Evolutionary conservation across 2,797 vertebrate genomes (phyloP).

Genomic region (Melanotaenia trifasciata): DNA sequence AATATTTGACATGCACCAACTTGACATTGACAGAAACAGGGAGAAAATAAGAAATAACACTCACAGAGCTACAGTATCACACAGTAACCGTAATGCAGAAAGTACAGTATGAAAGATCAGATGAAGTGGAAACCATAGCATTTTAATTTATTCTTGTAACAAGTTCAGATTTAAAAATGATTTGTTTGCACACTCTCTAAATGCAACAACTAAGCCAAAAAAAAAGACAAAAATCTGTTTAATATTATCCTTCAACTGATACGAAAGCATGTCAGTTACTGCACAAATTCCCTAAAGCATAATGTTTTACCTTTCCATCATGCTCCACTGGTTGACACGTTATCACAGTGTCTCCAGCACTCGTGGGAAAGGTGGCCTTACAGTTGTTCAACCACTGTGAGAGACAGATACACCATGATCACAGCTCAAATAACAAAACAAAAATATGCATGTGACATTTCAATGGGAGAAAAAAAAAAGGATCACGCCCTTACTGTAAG

Average conservation of each 20-base stretch:
- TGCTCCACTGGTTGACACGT: conserved; percentile 91
- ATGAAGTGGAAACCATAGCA: conserved; percentile 57
- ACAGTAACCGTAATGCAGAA: conserved; percentile 78
- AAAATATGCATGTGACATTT: conserved; percentile 2
- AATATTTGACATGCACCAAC: conserved; percentile 54
- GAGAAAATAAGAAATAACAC: conserved; percentile 76
- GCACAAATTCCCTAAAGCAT: neutral
- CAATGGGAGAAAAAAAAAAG: neutral
- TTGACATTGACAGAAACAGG: conserved; percentile 50
- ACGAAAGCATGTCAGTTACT: conserved; percentile 4
- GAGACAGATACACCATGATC: conserved; percentile 17
- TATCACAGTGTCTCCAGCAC: conserved; percentile 86
- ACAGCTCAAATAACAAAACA: neutral
- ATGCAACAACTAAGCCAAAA: conserved; percentile 12
- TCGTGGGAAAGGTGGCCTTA: conserved; percentile 90
- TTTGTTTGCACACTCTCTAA: neutral
- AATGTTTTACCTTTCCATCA: conserved; percentile 90
- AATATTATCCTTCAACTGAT: conserved; percentile 1
- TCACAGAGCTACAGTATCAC: conserved; percentile 84
- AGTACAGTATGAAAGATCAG: conserved; percentile 73
- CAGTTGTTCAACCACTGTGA: conserved; percentile 94
- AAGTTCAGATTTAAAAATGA: neutral
- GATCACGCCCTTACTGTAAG: conserved; percentile 84
- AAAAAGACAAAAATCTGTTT: conserved; percentile 21
- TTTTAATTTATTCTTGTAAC: conserved; percentile 26